Evolutionary conservation across 2,113 vertebrate genomes (phyloP).

Genomic region (Triplophysa dalaica): DNA sequence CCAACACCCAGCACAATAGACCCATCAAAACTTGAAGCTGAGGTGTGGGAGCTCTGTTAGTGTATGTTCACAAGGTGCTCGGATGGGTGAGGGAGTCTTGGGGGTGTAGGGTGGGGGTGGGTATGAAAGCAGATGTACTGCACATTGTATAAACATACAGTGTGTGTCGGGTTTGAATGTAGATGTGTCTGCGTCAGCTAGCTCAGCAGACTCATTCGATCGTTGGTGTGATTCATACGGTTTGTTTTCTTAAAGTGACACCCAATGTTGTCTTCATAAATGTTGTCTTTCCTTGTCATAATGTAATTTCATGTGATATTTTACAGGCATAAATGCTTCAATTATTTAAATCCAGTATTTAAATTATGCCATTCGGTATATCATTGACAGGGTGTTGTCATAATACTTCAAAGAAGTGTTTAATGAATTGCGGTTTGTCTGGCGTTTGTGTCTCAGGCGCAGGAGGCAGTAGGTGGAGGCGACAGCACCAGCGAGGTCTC

Average conservation of each 20-base stretch:
- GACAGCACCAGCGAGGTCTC: conserved; percentile 79
- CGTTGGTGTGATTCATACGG: neutral
- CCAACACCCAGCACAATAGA: conserved; percentile 68
- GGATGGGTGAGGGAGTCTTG: neutral
- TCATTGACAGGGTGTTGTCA: neutral
- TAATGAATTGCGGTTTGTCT: neutral
- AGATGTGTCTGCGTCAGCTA: neutral
- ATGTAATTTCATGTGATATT: too few species aligned
- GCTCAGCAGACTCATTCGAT: neutral
- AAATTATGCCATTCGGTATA: neutral
- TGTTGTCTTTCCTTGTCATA: too few species aligned
- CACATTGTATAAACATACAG: neutral
- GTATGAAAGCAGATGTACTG: neutral
- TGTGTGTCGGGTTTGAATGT: neutral
- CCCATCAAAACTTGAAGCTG: conserved; percentile 60
- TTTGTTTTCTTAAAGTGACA: neutral
- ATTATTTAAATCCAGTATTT: too few species aligned
- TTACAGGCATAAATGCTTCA: too few species aligned
- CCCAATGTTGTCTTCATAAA: too few species aligned
- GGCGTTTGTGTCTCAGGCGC: conserved; percentile 55
- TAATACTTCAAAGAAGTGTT: neutral
- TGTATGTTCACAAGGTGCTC: neutral
- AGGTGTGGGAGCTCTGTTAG: neutral
- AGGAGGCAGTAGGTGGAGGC: conserved; percentile 67
- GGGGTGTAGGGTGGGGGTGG: neutral